phyloP scores from a whole-genome alignment of 2,888 invertebrate genomes.

The Petrophora chlorosata region DNA sequence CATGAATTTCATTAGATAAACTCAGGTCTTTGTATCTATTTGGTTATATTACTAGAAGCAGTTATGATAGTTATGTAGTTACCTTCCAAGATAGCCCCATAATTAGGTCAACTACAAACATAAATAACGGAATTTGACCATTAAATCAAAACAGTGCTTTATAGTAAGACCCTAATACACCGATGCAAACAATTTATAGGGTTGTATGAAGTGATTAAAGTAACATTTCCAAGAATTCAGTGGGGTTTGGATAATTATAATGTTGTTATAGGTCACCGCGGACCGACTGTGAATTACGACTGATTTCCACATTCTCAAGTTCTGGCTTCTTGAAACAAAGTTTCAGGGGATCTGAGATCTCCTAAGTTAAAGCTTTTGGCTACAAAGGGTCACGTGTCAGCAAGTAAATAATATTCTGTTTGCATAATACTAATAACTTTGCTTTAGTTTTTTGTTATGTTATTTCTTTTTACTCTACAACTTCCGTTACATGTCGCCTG shows the following conservation, averaged over 20 bases:
- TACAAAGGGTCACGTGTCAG: too few species aligned
- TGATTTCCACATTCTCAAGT: slow-evolving; percentile 13
- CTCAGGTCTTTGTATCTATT: too few species aligned
- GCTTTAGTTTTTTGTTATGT: too few species aligned
- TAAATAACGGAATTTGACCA: slow-evolving; percentile 52
- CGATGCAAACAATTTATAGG: slow-evolving; percentile 66
- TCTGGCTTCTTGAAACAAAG: background rate
- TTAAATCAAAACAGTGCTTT: slow-evolving; percentile 66
- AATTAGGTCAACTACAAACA: slow-evolving; percentile 36
- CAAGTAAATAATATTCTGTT: too few species aligned
- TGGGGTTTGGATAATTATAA: slow-evolving; percentile 68
- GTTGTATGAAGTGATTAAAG: slow-evolving; percentile 79
- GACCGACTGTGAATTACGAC: slow-evolving; percentile 29
- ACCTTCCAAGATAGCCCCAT: slow-evolving; percentile 5
- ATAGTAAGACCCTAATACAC: slow-evolving; percentile 62
- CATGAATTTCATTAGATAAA: too few species aligned
- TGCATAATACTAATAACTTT: too few species aligned
- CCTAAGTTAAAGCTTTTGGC: too few species aligned
- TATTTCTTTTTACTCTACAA: too few species aligned
- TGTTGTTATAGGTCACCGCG: slow-evolving; percentile 68
- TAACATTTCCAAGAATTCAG: slow-evolving; percentile 71
- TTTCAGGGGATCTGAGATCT: too few species aligned
- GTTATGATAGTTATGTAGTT: background rate
- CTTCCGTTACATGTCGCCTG: too few species aligned
- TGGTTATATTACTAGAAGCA: too few species aligned